Percentiles rank a stretch among this genome's conserved stretches.
Conservation (phyloP, 2,888 invertebrate genomes). For the Gastrophysa polygoni region DNA sequence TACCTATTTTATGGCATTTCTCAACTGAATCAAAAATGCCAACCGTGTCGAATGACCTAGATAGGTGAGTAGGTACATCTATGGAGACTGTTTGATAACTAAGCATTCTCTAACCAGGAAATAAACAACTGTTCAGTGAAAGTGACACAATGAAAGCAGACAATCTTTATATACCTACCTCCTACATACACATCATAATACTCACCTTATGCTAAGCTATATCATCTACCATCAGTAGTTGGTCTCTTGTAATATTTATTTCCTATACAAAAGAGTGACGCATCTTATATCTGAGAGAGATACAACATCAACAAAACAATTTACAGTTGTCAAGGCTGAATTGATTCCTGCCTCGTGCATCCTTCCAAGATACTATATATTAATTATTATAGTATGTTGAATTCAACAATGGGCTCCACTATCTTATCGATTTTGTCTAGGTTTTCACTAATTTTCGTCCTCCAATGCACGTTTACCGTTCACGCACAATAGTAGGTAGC, state of each 20-base stretch:
- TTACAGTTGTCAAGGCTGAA: conserved; percentile 9
- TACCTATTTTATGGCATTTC: neutral
- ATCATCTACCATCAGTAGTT: too few relatives aligned
- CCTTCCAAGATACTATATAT: neutral
- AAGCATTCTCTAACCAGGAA: conserved; percentile 5
- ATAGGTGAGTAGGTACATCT: too few relatives aligned
- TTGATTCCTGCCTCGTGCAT: neutral
- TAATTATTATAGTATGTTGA: too few relatives aligned
- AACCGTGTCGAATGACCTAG: conserved; percentile 12
- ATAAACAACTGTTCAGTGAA: conserved; percentile 1
- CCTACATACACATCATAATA: too few relatives aligned
- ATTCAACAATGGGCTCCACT: too few relatives aligned
- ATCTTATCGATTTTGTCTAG: too few relatives aligned
- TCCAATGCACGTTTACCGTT: too few relatives aligned
- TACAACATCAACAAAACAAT: conserved; percentile 7
- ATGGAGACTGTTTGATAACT: neutral
- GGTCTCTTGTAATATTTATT: neutral
- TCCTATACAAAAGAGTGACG: neutral
- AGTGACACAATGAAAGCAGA: neutral
- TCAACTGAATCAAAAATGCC: neutral
- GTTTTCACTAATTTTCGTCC: too few relatives aligned
- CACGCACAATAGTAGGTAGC: too few relatives aligned
- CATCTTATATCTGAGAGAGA: conserved; percentile 1
- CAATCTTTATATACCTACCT: too few relatives aligned
- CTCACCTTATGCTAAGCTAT: too few relatives aligned